phyloP scores from a whole-genome alignment of 23 tunicate species.

The Phallusia fumigata region DNA sequence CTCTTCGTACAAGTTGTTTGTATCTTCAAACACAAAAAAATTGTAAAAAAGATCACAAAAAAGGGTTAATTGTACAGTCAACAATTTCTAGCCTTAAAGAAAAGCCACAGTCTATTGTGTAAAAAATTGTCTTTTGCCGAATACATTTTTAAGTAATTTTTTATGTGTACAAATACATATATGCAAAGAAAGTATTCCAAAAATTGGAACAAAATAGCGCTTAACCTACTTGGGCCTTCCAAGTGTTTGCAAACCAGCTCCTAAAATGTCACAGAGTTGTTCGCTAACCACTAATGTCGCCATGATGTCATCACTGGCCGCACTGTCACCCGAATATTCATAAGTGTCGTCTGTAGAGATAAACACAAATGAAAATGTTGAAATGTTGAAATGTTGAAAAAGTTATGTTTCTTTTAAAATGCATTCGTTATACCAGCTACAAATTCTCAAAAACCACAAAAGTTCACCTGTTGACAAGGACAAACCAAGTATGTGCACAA shows the following conservation, averaged over 20 bases:
- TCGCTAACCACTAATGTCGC: conserved; percentile 68
- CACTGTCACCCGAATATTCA: neutral
- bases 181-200: neutral
- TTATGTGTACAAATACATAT: too few relatives aligned
- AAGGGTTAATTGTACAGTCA: neutral
- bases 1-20: conserved; percentile 84
- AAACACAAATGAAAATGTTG: neutral
- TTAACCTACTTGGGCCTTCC: conserved; percentile 72
- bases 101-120: too few relatives aligned
- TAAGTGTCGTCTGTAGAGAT: conserved; percentile 21
- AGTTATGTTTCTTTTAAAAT: too few relatives aligned
- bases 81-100: too few relatives aligned
- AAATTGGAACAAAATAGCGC: neutral
- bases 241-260: conserved; percentile 69
- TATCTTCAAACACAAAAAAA: conserved; percentile 53
- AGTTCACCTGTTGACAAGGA: neutral
- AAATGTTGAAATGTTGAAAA: too few relatives aligned
- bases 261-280: conserved; percentile 73
- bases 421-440: too few relatives aligned
- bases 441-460: neutral
- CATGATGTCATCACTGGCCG: conserved; percentile 56
- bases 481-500: conserved; percentile 47
- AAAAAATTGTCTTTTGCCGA: too few relatives aligned
- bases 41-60: too few relatives aligned
- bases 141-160: too few relatives aligned